Base-by-base conservation (phyloP, 1,140 invertebrate genomes). In the Drosophila subpulchrella region DNA sequence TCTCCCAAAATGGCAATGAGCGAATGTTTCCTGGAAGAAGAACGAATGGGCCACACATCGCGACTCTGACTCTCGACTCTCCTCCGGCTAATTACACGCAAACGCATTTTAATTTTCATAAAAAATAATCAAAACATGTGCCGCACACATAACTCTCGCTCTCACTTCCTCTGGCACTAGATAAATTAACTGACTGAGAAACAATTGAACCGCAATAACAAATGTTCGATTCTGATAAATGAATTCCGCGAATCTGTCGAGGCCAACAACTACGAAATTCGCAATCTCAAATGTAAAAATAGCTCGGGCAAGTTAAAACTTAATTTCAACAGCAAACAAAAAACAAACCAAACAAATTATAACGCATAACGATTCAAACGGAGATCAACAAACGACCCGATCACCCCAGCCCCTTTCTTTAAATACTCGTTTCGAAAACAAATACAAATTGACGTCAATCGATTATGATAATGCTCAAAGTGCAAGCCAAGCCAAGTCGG, bases 81-180 rank as follows among this genome's bases (percentile, higher is more conserved):
- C 61, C 47, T 56, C 53, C 42, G 62, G 60, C 44, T 78, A 84
- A 80, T 86, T 89, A 83, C 79, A 88, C 79, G 83, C 75, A 89
- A 88, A 88, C 84, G 83, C 84, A 88, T 89, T 88, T 88, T 89
- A 88, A 89, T 89, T 88, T 88, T 77, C 84, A 88, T 83, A 75
- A 83, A 83, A 88, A 89, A 89, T 88, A 89, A 88, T 77, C 75
- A 89, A 89, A 88, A 83, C 83, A 89, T 88, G 79, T 88, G 83
- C 75, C 79, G 72, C 57, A 71, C 55, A 62, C 47, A 39, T 36
- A 48, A 34, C 34, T 48, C 58, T 50, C 10, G 13, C 41, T 50
- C 63, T 27, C 66, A 54, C 65, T 58, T 48, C 44, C 66, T 58
- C 17, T 12, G 34, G 6, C 38, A 51, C 20, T n/a, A 48, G 68